phyloP scores from a whole-genome alignment of 2,888 invertebrate genomes.

The Archips xylosteana region DNA sequence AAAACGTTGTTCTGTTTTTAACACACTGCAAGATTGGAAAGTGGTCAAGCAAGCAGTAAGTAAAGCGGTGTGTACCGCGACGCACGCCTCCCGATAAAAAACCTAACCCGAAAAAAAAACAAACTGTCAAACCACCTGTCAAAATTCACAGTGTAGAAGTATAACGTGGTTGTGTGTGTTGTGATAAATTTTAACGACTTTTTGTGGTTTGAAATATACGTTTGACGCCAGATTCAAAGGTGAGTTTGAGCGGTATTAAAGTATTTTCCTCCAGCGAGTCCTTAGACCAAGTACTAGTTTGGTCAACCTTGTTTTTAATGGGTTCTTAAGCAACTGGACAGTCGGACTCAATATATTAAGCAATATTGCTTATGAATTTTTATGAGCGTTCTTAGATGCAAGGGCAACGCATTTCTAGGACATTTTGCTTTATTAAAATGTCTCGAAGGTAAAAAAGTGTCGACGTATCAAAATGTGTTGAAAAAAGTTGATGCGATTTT shows the following conservation, averaged over 20 bases:
- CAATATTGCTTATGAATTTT: conserved; percentile 15
- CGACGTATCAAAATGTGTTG: too few species aligned
- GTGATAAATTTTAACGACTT: conserved; percentile 34
- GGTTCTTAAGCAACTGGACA: conserved; percentile 23
- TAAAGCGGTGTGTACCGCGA: conserved; percentile 52
- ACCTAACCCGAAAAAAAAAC: conserved; percentile 49
- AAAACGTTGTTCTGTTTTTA: conserved; percentile 50
- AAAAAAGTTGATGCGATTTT: too few species aligned
- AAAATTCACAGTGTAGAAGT: conserved; percentile 51
- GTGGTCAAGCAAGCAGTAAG: conserved; percentile 65
- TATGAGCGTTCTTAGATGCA: not conserved
- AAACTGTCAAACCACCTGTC: conserved; percentile 59
- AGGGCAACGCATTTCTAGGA: conserved; percentile 8
- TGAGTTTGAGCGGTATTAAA: not conserved
- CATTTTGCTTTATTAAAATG: not conserved
- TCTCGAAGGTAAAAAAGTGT: not conserved
- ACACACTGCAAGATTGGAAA: conserved; percentile 67
- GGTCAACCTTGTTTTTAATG: conserved; percentile 35
- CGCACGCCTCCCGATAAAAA: conserved; percentile 51
- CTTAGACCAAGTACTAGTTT: conserved; percentile 1
- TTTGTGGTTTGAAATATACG: not conserved
- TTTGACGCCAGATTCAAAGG: not conserved
- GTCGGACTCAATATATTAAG: conserved; percentile 14
- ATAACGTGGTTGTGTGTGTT: conserved; percentile 47
- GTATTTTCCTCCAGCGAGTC: conserved; percentile 18